Percentiles rank a stretch among this genome's conserved stretches.
Evolutionary conservation across 2,797 vertebrate genomes (phyloP).

Genomic region (Odontamblyopus lacepedii): DNA sequence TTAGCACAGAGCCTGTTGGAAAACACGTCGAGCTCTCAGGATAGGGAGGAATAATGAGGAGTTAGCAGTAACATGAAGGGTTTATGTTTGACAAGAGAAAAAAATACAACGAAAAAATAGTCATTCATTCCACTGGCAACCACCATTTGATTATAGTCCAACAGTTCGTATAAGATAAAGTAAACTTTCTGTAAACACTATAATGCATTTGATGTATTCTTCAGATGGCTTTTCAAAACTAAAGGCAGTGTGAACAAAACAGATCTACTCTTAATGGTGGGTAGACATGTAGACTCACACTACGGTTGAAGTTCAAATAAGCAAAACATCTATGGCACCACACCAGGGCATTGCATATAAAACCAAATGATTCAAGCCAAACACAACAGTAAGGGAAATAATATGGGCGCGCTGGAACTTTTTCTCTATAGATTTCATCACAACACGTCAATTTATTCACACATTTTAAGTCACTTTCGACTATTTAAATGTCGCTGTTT

Average conservation of each 20-base stretch:
- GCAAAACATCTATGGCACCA: conserved; percentile 1
- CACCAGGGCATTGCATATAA: background rate
- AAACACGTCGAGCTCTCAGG: background rate
- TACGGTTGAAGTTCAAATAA: background rate
- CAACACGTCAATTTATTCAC: background rate
- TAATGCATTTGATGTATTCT: conserved; percentile 7
- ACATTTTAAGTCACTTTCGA: background rate
- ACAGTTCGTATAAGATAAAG: too few relatives aligned
- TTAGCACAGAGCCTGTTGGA: too few relatives aligned
- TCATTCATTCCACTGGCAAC: background rate
- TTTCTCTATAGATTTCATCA: background rate
- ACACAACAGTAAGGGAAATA: background rate
- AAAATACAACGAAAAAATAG: background rate
- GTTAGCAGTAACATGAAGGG: background rate
- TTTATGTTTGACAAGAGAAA: background rate
- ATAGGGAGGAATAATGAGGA: background rate
- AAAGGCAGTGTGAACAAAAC: background rate
- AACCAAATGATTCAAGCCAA: background rate
- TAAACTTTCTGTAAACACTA: background rate
- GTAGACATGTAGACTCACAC: conserved; percentile 2
- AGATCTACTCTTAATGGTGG: conserved; percentile 10
- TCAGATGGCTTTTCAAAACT: background rate
- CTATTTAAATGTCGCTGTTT: background rate
- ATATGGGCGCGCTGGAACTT: background rate
- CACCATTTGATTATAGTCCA: background rate